Evolutionary conservation across 2,888 invertebrate species (phyloP).

Genomic region (Ormyrus labotus): DNA sequence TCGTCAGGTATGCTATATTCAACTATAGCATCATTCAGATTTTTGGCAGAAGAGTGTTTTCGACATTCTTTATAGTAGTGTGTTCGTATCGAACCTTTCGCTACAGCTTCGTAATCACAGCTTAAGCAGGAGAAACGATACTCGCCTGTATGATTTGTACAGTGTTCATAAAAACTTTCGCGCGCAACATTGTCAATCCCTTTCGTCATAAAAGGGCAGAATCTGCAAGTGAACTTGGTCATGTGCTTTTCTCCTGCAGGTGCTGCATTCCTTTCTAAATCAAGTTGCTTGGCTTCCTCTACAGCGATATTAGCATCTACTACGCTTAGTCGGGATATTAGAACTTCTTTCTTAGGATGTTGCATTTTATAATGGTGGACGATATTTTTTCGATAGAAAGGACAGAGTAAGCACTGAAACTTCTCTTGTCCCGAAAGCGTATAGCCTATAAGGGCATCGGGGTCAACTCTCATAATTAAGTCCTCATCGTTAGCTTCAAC

Average conservation of each 20-base stretch:
- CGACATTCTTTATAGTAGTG: conserved; percentile 72
- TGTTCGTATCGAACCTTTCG: conserved; percentile 68
- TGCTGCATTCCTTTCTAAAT: conserved; percentile 67
- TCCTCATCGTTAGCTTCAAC: conserved; percentile 33
- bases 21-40: conserved; percentile 59
- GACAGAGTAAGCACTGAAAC: conserved; percentile 81
- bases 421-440: conserved; percentile 48
- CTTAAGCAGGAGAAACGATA: conserved; percentile 82
- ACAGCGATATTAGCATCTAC: conserved; percentile 78
- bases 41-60: conserved; percentile 57
- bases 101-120: conserved; percentile 77
- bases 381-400: conserved; percentile 79
- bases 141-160: conserved; percentile 88
- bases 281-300: conserved; percentile 77
- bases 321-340: conserved; percentile 80
- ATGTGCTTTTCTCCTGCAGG: conserved; percentile 23
- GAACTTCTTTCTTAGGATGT: conserved; percentile 82
- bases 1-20: conserved; percentile 66
- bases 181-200: conserved; percentile 60
- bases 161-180: conserved; percentile 83
- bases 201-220: conserved; percentile 67
- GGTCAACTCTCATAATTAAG: conserved; percentile 32
- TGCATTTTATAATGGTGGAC: conserved; percentile 82
- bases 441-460: conserved; percentile 51
- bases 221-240: conserved; percentile 67